Conservation (phyloP, 2,113 vertebrate genomes). For the Saccopteryx leptura region DNA sequence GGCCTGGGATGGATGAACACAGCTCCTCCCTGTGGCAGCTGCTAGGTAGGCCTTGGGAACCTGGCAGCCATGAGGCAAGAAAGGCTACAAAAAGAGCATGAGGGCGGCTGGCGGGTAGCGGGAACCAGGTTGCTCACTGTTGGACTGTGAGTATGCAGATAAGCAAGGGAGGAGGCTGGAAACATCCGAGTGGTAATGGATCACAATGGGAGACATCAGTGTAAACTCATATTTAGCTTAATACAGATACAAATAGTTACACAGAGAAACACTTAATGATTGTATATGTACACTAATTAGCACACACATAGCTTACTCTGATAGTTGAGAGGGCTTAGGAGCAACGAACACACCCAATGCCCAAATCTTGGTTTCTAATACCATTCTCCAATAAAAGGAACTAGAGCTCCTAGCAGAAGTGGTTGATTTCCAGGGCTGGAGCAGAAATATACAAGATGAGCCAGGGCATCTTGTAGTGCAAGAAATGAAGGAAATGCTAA, state of each 20-base stretch:
- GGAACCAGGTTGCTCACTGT: slow-evolving; percentile 54
- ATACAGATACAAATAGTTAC: slow-evolving; percentile 16
- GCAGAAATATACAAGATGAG: slow-evolving; percentile 39
- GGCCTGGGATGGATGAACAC: not conserved
- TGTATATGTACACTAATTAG: not conserved
- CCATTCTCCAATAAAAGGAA: slow-evolving; percentile 38
- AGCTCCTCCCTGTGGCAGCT: slow-evolving; percentile 11
- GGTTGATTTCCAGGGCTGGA: not conserved
- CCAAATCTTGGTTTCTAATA: slow-evolving; percentile 54
- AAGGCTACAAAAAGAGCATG: slow-evolving; percentile 24
- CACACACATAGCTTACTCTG: not conserved
- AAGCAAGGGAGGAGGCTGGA: not conserved
- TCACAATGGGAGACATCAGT: not conserved
- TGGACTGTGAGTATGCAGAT: not conserved
- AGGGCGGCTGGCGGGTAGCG: not conserved
- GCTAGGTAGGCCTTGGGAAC: slow-evolving; percentile 27
- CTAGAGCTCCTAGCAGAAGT: not conserved
- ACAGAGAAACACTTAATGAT: slow-evolving; percentile 9
- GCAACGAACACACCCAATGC: not conserved
- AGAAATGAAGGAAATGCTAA: slow-evolving; percentile 35
- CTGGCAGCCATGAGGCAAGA: slow-evolving; percentile 32
- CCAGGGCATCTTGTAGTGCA: not conserved
- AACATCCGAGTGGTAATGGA: slow-evolving; percentile 7
- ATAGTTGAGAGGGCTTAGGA: not conserved
- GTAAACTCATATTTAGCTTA: slow-evolving; percentile 19